Base-by-base conservation (phyloP, 1,140 invertebrate species). In the Caenorhabditis latens region DNA sequence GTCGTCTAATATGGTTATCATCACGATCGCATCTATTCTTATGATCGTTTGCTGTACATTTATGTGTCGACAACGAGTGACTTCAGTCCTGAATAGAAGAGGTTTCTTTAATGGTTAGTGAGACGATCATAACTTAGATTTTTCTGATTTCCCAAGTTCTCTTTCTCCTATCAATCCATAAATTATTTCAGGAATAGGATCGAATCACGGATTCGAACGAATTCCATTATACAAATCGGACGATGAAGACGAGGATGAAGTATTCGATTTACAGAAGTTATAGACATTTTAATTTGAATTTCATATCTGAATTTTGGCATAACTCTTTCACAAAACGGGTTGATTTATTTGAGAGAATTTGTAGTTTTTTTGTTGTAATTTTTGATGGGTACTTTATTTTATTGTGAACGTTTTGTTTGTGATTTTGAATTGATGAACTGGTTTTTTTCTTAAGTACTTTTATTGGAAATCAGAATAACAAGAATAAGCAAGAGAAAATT, bases 231-330 rank as follows among this genome's bases (percentile, higher is more conserved):
- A 86, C 42, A 86, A 86, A 67, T 57, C 48, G 19, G 86, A 86
- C 13, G 86, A 86, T 14, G 86, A 86, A 21, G 86, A 86, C 57
- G 86, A 86, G 46, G 86, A 86, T 57, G 86, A 86, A 50, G 43
- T 86, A 7, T 86, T 86, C 57, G 86, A 86, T 67, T 75, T 86
- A 14, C 86, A 86, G 24, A 86, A 86, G 42, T 40, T 86, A 53
- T 86, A 83, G 24, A 43, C 8, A 0, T 14, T 43, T n/a, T 32
- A 32, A 21, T 48, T 48, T 42, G 14, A 83, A 40, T 14, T 13
- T 13, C 67, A 71, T 46, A 71, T 71, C 46, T 79, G 21, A 50
- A 79, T 32, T 40, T 53, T 79, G 71, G 71, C 71, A 53, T 50
- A 79, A 53, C 46, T 79, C 71, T 50, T 79, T 79, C 40, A 24